A percentile compares a stretch with the other conserved stretches of the same genome.
Evolutionary conservation across 2,888 invertebrate species (phyloP).

Genomic region (Phortica magna): DNA sequence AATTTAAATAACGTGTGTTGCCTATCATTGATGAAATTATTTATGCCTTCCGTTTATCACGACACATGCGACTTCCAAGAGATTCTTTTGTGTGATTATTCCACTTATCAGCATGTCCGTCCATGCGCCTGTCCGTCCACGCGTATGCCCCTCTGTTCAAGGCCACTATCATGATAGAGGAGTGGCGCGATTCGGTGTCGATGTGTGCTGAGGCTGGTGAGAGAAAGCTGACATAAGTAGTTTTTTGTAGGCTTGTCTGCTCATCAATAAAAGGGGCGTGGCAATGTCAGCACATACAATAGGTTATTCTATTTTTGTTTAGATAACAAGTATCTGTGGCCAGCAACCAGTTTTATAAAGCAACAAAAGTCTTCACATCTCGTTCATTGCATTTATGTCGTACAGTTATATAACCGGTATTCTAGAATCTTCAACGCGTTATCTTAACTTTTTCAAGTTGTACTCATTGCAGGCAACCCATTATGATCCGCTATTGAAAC

Average conservation of each 20-base stretch:
- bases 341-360: too few relatives aligned
- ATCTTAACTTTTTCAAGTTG: background rate
- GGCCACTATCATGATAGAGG: background rate
- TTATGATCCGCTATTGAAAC: background rate
- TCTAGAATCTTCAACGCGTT: too few relatives aligned
- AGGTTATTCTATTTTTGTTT: too few relatives aligned
- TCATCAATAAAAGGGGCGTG: background rate
- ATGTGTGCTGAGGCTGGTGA: background rate
- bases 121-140: background rate
- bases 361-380: too few relatives aligned
- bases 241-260: background rate
- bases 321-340: too few relatives aligned
- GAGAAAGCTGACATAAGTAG: background rate
- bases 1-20: background rate
- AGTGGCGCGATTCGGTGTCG: background rate
- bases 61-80: background rate
- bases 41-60: background rate
- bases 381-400: too few relatives aligned
- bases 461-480: background rate
- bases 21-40: background rate
- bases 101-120: background rate
- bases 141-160: background rate
- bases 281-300: too few relatives aligned
- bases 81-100: background rate
- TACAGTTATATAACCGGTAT: too few relatives aligned